Conservation (phyloP, 2,113 vertebrate genomes). For the human (Homo sapiens) region GRCh38 chr19:31360501-31361000, state of each 20-base stretch:
- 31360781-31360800: conserved; percentile 86
- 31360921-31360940: not conserved
- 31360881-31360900: not conserved
- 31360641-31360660: not conserved
- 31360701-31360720: conserved; percentile 68
- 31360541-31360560: conserved; percentile 29
- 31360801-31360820: conserved; percentile 82
- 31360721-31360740: conserved; percentile 85
- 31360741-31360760: conserved; percentile 87
- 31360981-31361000: not conserved
- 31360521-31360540: not conserved
- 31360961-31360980: not conserved
- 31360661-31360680: not conserved
- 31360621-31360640: not conserved
- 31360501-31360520: conserved; percentile 66
- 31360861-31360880: conserved; percentile 31
- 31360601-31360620: not conserved
- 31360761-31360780: conserved; percentile 86
- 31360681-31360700: conserved; percentile 73
- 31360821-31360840: conserved; percentile 78
- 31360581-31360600: conserved; percentile 39
- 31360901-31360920: not conserved
- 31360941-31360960: not conserved
- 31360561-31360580: conserved; percentile 42
- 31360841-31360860: conserved; percentile 71